Conservation (phyloP, 2,113 vertebrate genomes). For the Eupsittula cactorum region DNA sequence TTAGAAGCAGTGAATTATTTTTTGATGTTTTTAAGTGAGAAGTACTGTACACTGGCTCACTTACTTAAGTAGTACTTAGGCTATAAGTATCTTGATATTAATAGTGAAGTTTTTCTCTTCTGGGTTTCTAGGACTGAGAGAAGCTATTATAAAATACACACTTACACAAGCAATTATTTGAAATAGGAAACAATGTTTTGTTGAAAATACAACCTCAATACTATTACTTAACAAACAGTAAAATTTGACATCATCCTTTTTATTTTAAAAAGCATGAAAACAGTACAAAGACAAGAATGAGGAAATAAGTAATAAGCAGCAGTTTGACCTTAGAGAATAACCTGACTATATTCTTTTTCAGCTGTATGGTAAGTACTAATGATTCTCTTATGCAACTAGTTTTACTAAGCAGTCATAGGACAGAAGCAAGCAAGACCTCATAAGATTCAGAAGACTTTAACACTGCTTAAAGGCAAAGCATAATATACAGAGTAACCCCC, state of each 20-base stretch:
- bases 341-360: not conserved
- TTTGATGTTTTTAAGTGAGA: not conserved
- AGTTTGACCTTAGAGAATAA: not conserved
- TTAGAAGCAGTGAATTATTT: not conserved
- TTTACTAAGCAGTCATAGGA: not conserved
- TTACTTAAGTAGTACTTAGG: not conserved
- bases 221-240: conserved; percentile 3
- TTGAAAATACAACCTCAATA: not conserved
- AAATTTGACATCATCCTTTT: conserved; percentile 12
- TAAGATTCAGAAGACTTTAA: conserved; percentile 17
- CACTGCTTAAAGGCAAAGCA: conserved; percentile 53
- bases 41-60: not conserved
- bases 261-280: conserved; percentile 70
- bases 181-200: not conserved
- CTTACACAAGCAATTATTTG: not conserved
- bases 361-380: not conserved
- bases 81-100: not conserved
- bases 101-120: not conserved
- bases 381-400: not conserved
- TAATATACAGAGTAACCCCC: conserved; percentile 66
- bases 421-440: not conserved
- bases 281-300: conserved; percentile 47
- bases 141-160: not conserved
- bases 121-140: not conserved
- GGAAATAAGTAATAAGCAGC: not conserved